phyloP scores from a whole-genome alignment of 1,140 invertebrate genomes.

The Lasioglossum albipes region DNA sequence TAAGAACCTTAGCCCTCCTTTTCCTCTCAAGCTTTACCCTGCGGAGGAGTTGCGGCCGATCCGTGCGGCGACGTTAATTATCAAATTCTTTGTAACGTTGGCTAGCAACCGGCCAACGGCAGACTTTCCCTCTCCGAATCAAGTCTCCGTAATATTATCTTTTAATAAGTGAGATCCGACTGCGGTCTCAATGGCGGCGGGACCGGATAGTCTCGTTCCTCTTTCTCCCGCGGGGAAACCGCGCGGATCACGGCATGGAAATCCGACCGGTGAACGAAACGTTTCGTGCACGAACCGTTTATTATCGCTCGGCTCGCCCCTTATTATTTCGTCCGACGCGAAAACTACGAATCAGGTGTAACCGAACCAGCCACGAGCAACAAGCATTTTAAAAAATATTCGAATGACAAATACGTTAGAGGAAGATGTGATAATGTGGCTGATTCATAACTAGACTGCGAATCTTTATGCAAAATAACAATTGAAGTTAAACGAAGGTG shows the following conservation, averaged over 20 bases:
- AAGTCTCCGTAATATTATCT: conserved; percentile 65
- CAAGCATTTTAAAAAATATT: too few relatives aligned
- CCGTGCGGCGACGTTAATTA: conserved; percentile 60
- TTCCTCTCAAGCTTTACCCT: not conserved
- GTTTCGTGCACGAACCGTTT: too few relatives aligned
- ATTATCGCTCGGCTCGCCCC: too few relatives aligned
- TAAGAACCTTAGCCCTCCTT: conserved; percentile 3
- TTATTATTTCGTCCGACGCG: too few relatives aligned
- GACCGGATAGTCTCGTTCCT: not conserved
- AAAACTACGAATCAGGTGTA: too few relatives aligned
- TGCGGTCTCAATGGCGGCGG: conserved; percentile 49
- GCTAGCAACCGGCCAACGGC: conserved; percentile 35
- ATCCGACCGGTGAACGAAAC: too few relatives aligned
- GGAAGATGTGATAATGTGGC: too few relatives aligned
- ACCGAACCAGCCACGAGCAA: too few relatives aligned
- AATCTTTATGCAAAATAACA: too few relatives aligned
- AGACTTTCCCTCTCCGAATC: conserved; percentile 35
- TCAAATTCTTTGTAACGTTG: conserved; percentile 57
- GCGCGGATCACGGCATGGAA: conserved; percentile 21
- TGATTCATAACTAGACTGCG: too few relatives aligned
- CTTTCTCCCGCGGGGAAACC: conserved; percentile 31
- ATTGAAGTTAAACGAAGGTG: too few relatives aligned
- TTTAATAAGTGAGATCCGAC: conserved; percentile 63
- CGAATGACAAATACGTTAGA: too few relatives aligned
- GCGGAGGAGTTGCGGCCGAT: not conserved